phyloP scores from a whole-genome alignment of 2,797 vertebrate species.

The Astyanax mexicanus region DNA sequence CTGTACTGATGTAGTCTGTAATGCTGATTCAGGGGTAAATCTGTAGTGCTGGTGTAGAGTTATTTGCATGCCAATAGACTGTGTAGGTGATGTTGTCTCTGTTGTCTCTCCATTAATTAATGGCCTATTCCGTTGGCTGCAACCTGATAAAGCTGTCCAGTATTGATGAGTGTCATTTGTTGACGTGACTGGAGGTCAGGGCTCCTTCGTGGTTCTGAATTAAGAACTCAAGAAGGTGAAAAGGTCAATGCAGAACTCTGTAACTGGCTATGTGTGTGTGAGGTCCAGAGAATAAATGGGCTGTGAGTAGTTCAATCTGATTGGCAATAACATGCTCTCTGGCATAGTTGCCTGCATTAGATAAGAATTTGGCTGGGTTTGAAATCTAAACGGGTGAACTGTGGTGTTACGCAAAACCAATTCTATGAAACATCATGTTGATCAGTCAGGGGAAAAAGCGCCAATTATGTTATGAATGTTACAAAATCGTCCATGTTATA shows the following conservation, averaged over 20 bases:
- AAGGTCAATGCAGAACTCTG: background rate
- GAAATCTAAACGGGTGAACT: slow-evolving; percentile 22
- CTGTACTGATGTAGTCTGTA: no score
- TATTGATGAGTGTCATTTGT: slow-evolving; percentile 50
- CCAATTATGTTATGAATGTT: background rate
- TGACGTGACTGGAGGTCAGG: slow-evolving; percentile 45
- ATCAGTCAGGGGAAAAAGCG: background rate
- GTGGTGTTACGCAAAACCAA: slow-evolving; percentile 47
- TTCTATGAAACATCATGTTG: slow-evolving; percentile 9
- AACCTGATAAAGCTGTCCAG: slow-evolving; percentile 55
- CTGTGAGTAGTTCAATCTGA: slow-evolving; percentile 45
- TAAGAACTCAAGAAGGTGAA: background rate
- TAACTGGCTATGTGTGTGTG: slow-evolving; percentile 28
- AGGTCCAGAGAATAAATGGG: slow-evolving; percentile 26
- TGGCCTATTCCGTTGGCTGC: slow-evolving; percentile 39
- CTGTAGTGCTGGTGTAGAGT: background rate
- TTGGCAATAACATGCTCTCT: slow-evolving; percentile 52
- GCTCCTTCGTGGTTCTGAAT: slow-evolving; percentile 8
- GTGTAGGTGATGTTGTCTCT: background rate
- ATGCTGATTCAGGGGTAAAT: no score
- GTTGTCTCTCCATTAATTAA: slow-evolving; percentile 44
- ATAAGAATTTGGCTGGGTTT: slow-evolving; percentile 47
- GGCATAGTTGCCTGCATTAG: slow-evolving; percentile 49
- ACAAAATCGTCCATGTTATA: background rate
- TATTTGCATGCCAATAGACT: slow-evolving; percentile 24